Evolutionary conservation across 2,797 vertebrate species (phyloP).

Genomic region (Lacerta bilineata): DNA sequence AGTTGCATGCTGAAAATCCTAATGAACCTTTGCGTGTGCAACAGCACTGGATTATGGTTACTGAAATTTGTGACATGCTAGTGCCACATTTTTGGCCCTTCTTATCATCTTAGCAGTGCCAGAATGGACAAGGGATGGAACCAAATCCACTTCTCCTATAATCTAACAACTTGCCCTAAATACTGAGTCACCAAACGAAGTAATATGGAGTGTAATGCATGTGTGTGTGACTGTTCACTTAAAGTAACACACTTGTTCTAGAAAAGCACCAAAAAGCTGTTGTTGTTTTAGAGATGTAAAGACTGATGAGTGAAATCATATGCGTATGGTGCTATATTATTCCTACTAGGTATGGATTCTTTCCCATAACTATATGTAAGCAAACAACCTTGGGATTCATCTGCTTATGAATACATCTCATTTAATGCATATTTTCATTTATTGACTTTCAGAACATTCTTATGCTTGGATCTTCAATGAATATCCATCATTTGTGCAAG

Average conservation of each 20-base stretch:
- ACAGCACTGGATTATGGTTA: not conserved
- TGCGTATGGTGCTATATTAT: not conserved
- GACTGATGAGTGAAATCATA: not conserved
- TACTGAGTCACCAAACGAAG: not conserved
- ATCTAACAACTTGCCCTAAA: not conserved
- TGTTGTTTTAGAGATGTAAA: not conserved
- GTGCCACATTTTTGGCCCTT: not conserved
- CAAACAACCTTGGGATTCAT: not conserved
- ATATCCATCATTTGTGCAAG: slow-evolving; percentile 91
- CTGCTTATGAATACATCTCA: not conserved
- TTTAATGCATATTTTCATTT: slow-evolving; percentile 11
- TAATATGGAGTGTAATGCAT: not conserved
- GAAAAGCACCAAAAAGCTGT: not conserved
- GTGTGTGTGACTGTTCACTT: not conserved
- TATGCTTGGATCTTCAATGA: slow-evolving; percentile 97
- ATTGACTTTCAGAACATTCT: slow-evolving; percentile 80
- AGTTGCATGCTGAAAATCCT: no score
- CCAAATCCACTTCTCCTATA: not conserved
- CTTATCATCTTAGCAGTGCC: no score
- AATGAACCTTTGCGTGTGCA: not conserved
- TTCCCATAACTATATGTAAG: not conserved
- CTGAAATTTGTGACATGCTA: not conserved
- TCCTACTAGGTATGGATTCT: not conserved
- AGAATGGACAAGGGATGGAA: not conserved
- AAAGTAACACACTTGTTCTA: not conserved